Percentiles rank a stretch among this genome's conserved stretches.
phyloP scores from a whole-genome alignment of 2,888 invertebrate species.

The Mantis religiosa region DNA sequence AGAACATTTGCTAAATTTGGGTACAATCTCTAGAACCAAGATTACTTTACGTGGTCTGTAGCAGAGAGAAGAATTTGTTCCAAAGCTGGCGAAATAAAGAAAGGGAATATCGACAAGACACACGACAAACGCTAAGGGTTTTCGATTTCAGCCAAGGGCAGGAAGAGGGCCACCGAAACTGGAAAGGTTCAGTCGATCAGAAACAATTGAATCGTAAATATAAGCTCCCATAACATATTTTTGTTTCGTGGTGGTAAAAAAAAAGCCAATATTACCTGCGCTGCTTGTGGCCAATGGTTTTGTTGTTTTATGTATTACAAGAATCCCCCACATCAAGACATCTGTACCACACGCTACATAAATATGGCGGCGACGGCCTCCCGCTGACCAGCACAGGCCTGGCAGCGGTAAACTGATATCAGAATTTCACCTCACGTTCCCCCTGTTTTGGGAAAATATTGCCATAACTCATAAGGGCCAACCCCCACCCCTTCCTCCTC shows the following conservation, averaged over 20 bases:
- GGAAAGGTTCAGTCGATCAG: background rate
- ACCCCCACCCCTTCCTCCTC: background rate
- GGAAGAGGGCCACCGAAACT: background rate
- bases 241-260: background rate
- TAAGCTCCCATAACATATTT: background rate
- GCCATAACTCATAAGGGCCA: slow-evolving; percentile 25
- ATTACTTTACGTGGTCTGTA: background rate
- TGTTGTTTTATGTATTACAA: background rate
- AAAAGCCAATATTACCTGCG: background rate
- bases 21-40: background rate
- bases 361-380: slow-evolving; percentile 12
- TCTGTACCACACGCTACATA: slow-evolving; percentile 1
- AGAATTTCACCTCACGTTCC: slow-evolving; percentile 22
- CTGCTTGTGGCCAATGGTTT: background rate
- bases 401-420: slow-evolving; percentile 15
- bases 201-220: background rate
- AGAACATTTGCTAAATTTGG: too few relatives aligned
- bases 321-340: background rate
- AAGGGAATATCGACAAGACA: background rate
- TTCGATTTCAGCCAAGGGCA: background rate
- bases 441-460: slow-evolving; percentile 23
- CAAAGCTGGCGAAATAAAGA: background rate
- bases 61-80: background rate
- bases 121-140: background rate
- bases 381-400: slow-evolving; percentile 4